Base-by-base conservation (phyloP, 2,888 invertebrate genomes). In the Xiphydria camelus region DNA sequence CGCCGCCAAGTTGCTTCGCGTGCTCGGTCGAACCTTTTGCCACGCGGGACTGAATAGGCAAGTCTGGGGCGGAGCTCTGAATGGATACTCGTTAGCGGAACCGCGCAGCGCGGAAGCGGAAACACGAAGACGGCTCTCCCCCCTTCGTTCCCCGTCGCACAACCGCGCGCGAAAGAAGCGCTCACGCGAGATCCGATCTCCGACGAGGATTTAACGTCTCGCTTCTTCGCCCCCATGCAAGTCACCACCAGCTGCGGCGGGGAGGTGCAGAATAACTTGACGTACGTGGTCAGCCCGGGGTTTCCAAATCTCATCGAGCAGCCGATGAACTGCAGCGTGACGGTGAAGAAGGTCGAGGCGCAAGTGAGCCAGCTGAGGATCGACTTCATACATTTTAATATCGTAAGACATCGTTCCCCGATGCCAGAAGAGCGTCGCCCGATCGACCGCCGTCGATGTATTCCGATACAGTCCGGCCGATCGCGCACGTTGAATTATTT, bases 331-430 rank as follows among this genome's bases (percentile, higher is more conserved):
- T 94, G 94, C 72, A 79, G 81, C 48, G 76, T 92, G 38, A 83
- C 81, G 53, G 83, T 94, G 5, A 85, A 85, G 68, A 87, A 90
- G 77, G 83, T 88, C 44, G 86, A 85, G 60, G 83, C 85, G 1
- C 88, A 89, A 59, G 85, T 94, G 62, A 88, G 88, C 68, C 94
- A 94, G 75, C 76, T 94, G 32, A 80, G 89, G 59, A 80, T 93
- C 14, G 92, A 93, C 73, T 91, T 93, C 66, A 77, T 88, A 37
- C 91, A 91, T 73, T 91, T 91, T 65, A 87, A 86, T 66, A 80
- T 91, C 75, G 89, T 89, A 70, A 83, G 84, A n/a, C n/a, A n/a
- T n/a, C n/a, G n/a, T n/a, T n/a, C n/a, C n/a, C n/a, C n/a, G n/a
- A n/a, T n/a, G n/a, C n/a, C n/a, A n/a, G n/a, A n/a, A n/a, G n/a